phyloP scores from a whole-genome alignment of 2,797 vertebrate species.

The Picus viridis region DNA sequence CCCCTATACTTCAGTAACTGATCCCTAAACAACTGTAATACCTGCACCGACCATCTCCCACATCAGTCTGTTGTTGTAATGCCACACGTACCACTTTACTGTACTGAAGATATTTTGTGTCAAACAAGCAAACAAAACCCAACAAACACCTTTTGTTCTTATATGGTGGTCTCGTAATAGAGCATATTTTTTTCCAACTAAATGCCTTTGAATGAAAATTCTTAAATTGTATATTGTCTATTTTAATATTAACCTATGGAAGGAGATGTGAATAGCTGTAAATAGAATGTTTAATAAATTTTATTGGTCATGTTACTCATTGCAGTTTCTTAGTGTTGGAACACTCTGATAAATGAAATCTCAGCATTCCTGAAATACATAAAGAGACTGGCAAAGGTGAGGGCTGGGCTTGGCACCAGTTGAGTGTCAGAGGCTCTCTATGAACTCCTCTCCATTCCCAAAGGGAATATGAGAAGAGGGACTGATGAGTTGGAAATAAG shows the following conservation, averaged over 20 bases:
- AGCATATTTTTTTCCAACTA: slow-evolving; percentile 92
- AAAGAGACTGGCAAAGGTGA: too few species aligned
- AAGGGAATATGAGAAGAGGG: too few species aligned
- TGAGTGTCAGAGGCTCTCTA: too few species aligned
- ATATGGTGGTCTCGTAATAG: slow-evolving; percentile 87
- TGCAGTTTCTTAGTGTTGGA: slow-evolving; percentile 71
- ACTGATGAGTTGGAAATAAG: too few species aligned
- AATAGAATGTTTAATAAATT: slow-evolving; percentile 99
- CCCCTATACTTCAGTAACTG: slow-evolving; percentile 80
- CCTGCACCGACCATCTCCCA: slow-evolving; percentile 82
- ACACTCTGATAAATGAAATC: slow-evolving; percentile 44
- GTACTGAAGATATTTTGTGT: slow-evolving; percentile 79
- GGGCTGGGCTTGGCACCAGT: too few species aligned
- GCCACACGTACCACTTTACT: slow-evolving; percentile 74
- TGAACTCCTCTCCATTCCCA: too few species aligned
- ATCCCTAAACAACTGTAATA: slow-evolving; percentile 82
- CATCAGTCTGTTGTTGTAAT: slow-evolving; percentile 80
- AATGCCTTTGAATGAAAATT: slow-evolving; percentile 97
- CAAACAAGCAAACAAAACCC: slow-evolving; percentile 78
- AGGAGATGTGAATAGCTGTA: slow-evolving; percentile 98
- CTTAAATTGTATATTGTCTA: slow-evolving; percentile 98
- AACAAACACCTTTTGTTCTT: slow-evolving; percentile 79
- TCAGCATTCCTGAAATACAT: slow-evolving; percentile 4
- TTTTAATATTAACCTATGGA: slow-evolving; percentile 99
- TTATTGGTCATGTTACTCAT: slow-evolving; percentile 95